These are phyloP conservation scores for Clarias batrachus DNA, from an alignment of 2,113 vertebrate genomes.

Conservation along the genomic window DNA sequence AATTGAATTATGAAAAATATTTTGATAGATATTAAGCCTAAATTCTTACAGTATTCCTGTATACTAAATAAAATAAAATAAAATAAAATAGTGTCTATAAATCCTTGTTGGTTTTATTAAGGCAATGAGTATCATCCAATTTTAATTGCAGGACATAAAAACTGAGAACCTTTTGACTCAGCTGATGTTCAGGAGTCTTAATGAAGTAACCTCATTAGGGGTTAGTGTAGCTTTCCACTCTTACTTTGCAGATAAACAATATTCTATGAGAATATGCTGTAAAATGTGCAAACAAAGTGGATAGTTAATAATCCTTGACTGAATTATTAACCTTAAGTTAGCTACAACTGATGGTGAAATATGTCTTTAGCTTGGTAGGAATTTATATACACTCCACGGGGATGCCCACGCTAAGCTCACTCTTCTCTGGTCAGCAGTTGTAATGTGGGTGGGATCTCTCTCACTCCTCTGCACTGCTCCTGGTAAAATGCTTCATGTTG, in stretches of 20 bases:
- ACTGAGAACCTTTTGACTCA: conserved; percentile 25
- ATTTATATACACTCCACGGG: conserved; percentile 8
- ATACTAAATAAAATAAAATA: background rate
- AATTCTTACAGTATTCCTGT: background rate
- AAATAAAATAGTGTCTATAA: conserved; percentile 13
- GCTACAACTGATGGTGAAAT: background rate
- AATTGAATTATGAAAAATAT: background rate
- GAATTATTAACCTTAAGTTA: background rate
- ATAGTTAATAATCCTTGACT: background rate
- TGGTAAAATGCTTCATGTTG: conserved; percentile 18
- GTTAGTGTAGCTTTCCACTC: conserved; percentile 14
- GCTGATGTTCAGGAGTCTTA: conserved; percentile 21
- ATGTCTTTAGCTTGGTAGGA: background rate
- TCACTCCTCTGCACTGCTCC: conserved; percentile 19
- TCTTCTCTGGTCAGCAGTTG: conserved; percentile 38
- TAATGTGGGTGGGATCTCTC: conserved; percentile 50
- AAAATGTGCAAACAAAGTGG: background rate
- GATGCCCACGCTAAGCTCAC: conserved; percentile 29
- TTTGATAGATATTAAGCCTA: background rate
- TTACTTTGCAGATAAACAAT: conserved; percentile 9
- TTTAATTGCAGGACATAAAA: conserved; percentile 34
- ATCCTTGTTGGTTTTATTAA: conserved; percentile 41
- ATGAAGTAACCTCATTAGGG: conserved; percentile 40
- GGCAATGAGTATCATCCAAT: conserved; percentile 38
- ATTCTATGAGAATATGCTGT: background rate